These are phyloP conservation scores for Unio pictorum DNA, from an alignment of 2,888 invertebrate species.

Conservation along the genomic window DNA sequence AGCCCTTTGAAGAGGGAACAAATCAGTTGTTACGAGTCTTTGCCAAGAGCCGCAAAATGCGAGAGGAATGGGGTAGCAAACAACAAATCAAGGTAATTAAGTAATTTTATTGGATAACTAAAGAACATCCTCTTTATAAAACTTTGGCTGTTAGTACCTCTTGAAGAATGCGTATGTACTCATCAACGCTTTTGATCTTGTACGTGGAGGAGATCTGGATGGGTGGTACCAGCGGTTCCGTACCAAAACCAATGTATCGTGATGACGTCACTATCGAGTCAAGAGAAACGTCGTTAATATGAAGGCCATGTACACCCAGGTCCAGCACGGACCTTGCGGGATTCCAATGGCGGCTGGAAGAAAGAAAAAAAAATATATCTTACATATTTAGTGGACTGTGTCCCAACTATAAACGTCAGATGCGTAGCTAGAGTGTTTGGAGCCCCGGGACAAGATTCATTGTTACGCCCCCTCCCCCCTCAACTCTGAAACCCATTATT, in stretches of 20 bases:
- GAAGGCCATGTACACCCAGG: slow-evolving; percentile 31
- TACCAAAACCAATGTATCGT: slow-evolving; percentile 34
- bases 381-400: too few relatives aligned
- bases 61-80: background rate
- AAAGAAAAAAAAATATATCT: background rate
- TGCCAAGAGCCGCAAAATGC: background rate
- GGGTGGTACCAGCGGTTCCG: slow-evolving; percentile 57
- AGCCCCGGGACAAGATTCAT: too few relatives aligned
- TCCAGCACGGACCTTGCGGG: slow-evolving; percentile 38
- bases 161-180: slow-evolving; percentile 49
- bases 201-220: slow-evolving; percentile 65
- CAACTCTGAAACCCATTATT: too few relatives aligned
- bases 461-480: too few relatives aligned
- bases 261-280: slow-evolving; percentile 51
- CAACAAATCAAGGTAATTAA: background rate
- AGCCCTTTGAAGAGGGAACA: too few relatives aligned
- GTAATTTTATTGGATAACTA: background rate
- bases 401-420: too few relatives aligned
- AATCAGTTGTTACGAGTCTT: background rate
- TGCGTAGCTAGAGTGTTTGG: too few relatives aligned
- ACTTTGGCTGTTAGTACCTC: slow-evolving; percentile 30
- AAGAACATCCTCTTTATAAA: background rate
- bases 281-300: slow-evolving; percentile 42
- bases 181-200: slow-evolving; percentile 54
- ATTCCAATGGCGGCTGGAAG: slow-evolving; percentile 37